Evolutionary conservation across 2,888 invertebrate species (phyloP), one percentile per base, ranked within the genome.

Genomic region (Eulithis testata): DNA sequence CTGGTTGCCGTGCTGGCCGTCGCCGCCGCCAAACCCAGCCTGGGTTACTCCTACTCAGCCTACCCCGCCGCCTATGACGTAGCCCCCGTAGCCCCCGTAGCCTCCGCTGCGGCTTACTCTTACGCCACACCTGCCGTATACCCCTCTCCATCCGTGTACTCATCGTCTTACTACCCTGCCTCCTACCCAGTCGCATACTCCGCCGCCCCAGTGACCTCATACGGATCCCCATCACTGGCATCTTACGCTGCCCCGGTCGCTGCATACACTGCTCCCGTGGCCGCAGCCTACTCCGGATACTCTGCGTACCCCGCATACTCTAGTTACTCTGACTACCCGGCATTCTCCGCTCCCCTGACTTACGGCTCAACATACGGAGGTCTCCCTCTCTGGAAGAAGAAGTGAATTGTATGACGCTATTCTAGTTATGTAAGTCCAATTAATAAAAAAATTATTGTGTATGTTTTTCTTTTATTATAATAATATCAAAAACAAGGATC

Each of bases 1-100:
- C 65, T 74, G 44, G 56, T 67, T 43, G 72, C 76, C 60, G 63
- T 72, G 21, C 51, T 76, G 74, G 74, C 74, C 36, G 71, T 69
- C 37, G 73, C 64, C 51, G 75, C 71, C 55, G 73, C 73, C 52
- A 71, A 74, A 68, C 74, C 75, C 51, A 58, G 56, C 62, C 14
- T 67, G 11, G 65, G 49, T 40, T 62, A 60, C 60, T 56, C 65
- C 49, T 52, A 63, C 54, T 44, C 58, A 8, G 60, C 65, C 40
- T 70, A 69, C 71, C 55, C 63, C 6, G 31, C 60, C 27, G 62
- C 56, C 4, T 71, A 71, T 64, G 60, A 68, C 51, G 57, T 57
- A 27, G 69, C 72, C 31, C 65, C 73, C 68, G 53, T 66, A 45
- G 0, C 21, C 21, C 21, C 21, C 51, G 57, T 57, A 27, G 69